phyloP scores from a whole-genome alignment of 2,888 invertebrate species.

The Protophormia terraenovae region DNA sequence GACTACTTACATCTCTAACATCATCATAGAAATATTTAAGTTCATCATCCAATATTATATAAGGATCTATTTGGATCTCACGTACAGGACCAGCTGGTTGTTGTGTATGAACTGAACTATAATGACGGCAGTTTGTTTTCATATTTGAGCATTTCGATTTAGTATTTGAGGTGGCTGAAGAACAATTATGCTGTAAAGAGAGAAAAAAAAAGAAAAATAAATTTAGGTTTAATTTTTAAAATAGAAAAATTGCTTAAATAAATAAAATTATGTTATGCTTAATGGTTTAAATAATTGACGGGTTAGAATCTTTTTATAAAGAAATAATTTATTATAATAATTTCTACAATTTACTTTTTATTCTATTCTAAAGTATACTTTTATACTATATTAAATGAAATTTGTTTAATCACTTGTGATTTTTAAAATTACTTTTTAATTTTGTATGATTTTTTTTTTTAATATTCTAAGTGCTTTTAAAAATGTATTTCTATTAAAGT shows the following conservation, averaged over 20 bases:
- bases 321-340: background rate
- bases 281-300: background rate
- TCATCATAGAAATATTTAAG: constrained; percentile 92
- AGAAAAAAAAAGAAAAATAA: constrained; percentile 22
- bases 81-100: constrained; percentile 89
- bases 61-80: constrained; percentile 92
- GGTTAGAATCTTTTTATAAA: background rate
- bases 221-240: constrained; percentile 38
- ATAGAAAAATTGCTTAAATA: too few species aligned
- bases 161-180: constrained; percentile 57
- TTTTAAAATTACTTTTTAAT: background rate
- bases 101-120: constrained; percentile 89
- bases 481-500: too few species aligned
- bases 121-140: constrained; percentile 81
- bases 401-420: background rate
- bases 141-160: constrained; percentile 69
- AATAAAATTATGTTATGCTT: background rate
- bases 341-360: too few species aligned
- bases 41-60: constrained; percentile 92
- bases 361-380: too few species aligned
- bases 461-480: too few species aligned
- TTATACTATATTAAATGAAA: too few species aligned
- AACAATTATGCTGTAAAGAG: constrained; percentile 68
- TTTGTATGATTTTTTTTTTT: background rate
- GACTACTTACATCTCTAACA: constrained; percentile 88